Evolutionary conservation across 2,888 invertebrate species (phyloP).

Genomic region (Drosophila merina): DNA sequence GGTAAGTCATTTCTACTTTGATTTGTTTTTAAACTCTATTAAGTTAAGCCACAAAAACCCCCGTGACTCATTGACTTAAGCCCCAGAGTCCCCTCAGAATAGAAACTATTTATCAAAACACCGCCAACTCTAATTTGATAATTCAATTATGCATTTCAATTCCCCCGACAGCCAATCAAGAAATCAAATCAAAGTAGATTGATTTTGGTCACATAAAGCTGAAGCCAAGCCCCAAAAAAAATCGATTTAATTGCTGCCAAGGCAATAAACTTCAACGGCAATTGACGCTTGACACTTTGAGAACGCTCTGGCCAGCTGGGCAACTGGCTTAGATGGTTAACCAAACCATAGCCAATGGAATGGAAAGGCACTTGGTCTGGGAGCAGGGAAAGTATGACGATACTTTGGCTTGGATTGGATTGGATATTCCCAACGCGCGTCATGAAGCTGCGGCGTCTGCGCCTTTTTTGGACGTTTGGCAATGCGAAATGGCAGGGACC

Average conservation of each 20-base stretch:
- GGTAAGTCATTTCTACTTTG: neutral
- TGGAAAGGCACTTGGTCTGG: slow-evolving; percentile 20
- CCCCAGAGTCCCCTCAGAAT: slow-evolving; percentile 16
- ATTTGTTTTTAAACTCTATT: slow-evolving; percentile 16
- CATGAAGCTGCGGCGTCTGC: slow-evolving; percentile 76
- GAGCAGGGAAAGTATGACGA: slow-evolving; percentile 72
- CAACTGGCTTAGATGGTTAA: slow-evolving; percentile 14
- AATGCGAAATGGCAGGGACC: slow-evolving; percentile 44
- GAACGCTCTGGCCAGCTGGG: slow-evolving; percentile 23
- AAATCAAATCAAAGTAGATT: slow-evolving; percentile 52
- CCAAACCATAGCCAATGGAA: neutral
- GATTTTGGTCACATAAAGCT: slow-evolving; percentile 51
- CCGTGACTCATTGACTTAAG: slow-evolving; percentile 18
- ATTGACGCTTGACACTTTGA: slow-evolving; percentile 76
- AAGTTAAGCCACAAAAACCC: neutral
- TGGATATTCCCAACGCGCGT: slow-evolving; percentile 75
- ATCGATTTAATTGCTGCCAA: slow-evolving; percentile 75
- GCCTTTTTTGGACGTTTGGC: slow-evolving; percentile 66
- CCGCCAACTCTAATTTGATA: slow-evolving; percentile 63
- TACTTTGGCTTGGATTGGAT: slow-evolving; percentile 16
- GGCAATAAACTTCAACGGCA: slow-evolving; percentile 76
- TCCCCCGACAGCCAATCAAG: slow-evolving; percentile 68
- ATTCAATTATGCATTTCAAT: slow-evolving; percentile 71
- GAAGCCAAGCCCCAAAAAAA: slow-evolving; percentile 45
- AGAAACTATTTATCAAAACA: slow-evolving; percentile 45